Evolutionary conservation across 2,888 invertebrate genomes (phyloP), one percentile per base, ranked within the genome.

Genomic region (Dynastes tityus): DNA sequence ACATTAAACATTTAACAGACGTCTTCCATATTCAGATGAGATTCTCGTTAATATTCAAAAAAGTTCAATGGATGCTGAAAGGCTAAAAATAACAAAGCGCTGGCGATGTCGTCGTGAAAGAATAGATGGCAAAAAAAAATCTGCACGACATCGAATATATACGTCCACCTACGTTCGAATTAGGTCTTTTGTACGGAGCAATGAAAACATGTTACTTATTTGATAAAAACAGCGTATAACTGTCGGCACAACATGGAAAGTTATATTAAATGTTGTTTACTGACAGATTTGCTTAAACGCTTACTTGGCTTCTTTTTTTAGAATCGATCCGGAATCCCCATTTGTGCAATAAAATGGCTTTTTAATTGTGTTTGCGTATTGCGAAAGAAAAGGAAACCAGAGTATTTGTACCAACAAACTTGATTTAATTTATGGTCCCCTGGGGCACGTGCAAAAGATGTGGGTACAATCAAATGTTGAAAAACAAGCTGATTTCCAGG

Each of bases 121-220:
- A 40, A 40, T 65, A 65, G 37, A 65, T 51, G 29, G 29, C 68
- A 16, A 16, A 49, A 68, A 68, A 68, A 51, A 13, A 29, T 27
- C 65, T 37, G 8, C 22, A 29, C 51, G 51, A 68, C 68, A 68
- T 51, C 68, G 51, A 27, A 68, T 68, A 68, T 68, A 22, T 68
- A 68, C 68, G 68, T 68, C 68, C 68, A 68, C 68, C 68, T 68
- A 68, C 68, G 49, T 27, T 27, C 51, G 68, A 68, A 68, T 68
- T 68, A 51, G 29, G 51, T 51, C 68, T 51, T 68, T 68, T 68
- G 68, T 68, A 68, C 27, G 29, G 68, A 27, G 22, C 68, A 29
- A 68, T 68, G 68, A n/a, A 51, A 68, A 51, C 68, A 68, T 2
- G 68, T 68, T 68, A 68, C 49, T 68, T 68, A 68, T 68, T 68